Conservation (phyloP, 2,888 invertebrate genomes). For the Amorpha juglandis region DNA sequence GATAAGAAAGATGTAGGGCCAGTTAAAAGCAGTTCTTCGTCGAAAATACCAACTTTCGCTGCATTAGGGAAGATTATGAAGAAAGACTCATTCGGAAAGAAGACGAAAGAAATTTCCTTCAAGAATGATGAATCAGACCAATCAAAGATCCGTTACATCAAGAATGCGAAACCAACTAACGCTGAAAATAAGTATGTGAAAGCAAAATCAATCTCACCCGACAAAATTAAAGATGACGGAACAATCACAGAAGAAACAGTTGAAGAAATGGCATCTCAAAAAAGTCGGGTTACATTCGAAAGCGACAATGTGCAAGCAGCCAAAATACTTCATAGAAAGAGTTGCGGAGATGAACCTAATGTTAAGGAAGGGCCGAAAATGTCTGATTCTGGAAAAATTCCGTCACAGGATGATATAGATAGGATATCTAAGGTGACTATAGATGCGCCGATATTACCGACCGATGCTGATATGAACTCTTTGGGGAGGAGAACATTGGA, state of each 20-base stretch:
- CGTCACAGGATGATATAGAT: conserved; percentile 94
- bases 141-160: conserved; percentile 70
- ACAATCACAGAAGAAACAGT: conserved; percentile 60
- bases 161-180: conserved; percentile 63
- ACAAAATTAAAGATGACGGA: conserved; percentile 60
- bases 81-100: conserved; percentile 74
- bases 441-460: conserved; percentile 90
- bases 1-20: conserved; percentile 64
- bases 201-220: conserved; percentile 72
- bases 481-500: conserved; percentile 91
- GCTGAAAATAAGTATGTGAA: conserved; percentile 76
- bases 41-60: conserved; percentile 79
- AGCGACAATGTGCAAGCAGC: conserved; percentile 35
- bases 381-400: conserved; percentile 78
- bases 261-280: conserved; percentile 40
- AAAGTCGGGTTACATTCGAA: conserved; percentile 45
- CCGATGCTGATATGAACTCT: conserved; percentile 86
- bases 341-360: conserved; percentile 77
- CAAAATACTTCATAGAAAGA: conserved; percentile 70
- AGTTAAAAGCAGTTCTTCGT: conserved; percentile 73
- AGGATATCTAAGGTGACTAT: conserved; percentile 94
- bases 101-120: conserved; percentile 57
- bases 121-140: conserved; percentile 56
- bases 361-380: conserved; percentile 66
- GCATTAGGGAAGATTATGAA: conserved; percentile 80